Conservation (phyloP, 1,140 invertebrate species). For the Leptinotarsa texana region DNA sequence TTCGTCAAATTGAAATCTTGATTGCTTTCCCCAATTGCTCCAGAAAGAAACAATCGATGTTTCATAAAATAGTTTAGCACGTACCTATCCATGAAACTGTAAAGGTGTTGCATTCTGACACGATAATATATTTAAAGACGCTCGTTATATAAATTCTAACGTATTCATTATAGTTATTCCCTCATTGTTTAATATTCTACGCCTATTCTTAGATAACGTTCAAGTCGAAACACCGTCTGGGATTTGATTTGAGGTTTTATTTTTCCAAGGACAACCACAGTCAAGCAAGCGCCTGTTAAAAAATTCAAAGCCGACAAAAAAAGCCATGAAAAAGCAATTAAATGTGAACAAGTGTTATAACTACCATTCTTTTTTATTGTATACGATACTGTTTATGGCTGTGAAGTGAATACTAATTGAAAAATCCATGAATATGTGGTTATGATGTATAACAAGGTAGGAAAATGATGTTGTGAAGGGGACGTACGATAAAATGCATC, state of each 20-base stretch:
- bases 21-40: too few relatives aligned
- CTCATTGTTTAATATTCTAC: background rate
- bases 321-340: constrained; percentile 17
- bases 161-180: too few relatives aligned
- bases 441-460: background rate
- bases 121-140: too few relatives aligned
- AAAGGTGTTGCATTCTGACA: too few relatives aligned
- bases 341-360: constrained; percentile 19
- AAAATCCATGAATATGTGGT: background rate
- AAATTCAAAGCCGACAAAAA: constrained; percentile 14
- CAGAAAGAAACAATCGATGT: too few relatives aligned
- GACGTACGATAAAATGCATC: background rate
- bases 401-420: constrained; percentile 14
- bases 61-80: too few relatives aligned
- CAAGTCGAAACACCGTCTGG: background rate
- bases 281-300: constrained; percentile 15
- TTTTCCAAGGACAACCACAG: constrained; percentile 13
- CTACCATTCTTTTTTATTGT: constrained; percentile 16
- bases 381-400: constrained; percentile 8
- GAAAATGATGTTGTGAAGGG: background rate
- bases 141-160: too few relatives aligned
- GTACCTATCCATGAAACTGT: too few relatives aligned
- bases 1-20: too few relatives aligned
- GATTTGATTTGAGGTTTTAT: constrained; percentile 5
- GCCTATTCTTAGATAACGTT: background rate